Evolutionary conservation across 2,113 vertebrate species (phyloP), one percentile per base, ranked within the genome.

Genomic region (Ameiurus melas): DNA sequence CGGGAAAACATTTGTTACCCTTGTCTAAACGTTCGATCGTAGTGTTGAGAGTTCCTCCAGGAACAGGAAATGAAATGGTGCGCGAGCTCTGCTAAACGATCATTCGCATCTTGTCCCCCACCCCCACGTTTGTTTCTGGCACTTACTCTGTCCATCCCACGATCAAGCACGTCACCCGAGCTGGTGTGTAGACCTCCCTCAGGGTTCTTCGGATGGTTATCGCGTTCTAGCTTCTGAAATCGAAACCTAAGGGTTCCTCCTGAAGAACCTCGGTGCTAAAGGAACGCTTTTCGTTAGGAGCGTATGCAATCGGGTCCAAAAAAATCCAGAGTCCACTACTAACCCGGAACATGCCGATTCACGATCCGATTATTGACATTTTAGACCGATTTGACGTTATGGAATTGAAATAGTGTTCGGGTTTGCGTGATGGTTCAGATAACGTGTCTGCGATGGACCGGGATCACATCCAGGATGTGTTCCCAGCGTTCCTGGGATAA

Each of bases 1-100:
- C 30, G 51, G 60, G 85, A 7, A 60, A 87, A 90, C 8, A 27
- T 57, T 88, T 87, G 58, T 43, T 55, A 57, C 60, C 20, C 80
- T 62, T 1, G 47, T 51, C 58, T 25, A 47, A 64, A 19, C 14
- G 0, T 47, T 70, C 1, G 2, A 60, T 9, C 1, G 5, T 33
- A 20, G 2, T 55, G 25, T 82, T 39, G 43, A 58, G 22, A 22
- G 47, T 77, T 70, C 73, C 14, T 80, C 90, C 70, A 78, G 90
- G 81, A 84, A 47, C 30, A 58, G 58, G 66, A 75, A 62, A 30
- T 55, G 39, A 81, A 62, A 30, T 55, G 39, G 71, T 73, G 70
- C 39, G 25, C 25, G 51, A 83, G 71, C 70, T 88, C 78, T 84
- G 51, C 77, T 36, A 70, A 84, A 58, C 55, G 51, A 68, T 47